Evolutionary conservation across 1,140 invertebrate genomes (phyloP), one percentile per base, ranked within the genome.

Genomic region (Hylaeus volcanicus): DNA sequence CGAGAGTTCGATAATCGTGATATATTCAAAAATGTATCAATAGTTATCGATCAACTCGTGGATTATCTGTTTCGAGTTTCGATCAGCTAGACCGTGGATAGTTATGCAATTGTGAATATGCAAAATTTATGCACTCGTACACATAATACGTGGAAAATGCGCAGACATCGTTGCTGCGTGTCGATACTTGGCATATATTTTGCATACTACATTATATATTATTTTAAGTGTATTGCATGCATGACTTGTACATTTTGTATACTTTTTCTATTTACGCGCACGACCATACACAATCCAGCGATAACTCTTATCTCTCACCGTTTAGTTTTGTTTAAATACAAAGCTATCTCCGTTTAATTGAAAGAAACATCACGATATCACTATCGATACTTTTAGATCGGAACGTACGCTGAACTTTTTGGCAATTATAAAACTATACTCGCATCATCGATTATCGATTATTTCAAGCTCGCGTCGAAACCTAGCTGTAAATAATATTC

Each of bases 341-440:
- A 9, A 39, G 26, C 41, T 8, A 8, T 26, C 12, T 14, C 12
- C 3, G 12, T 12, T 26, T 1, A 0, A 48, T 15, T 26, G 39
- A 26, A 55, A 65, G 66, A 11, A 74, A n/a, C 41, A 1, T 37
- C 5, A 37, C 14, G 15, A 45, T 15, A 26, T 55, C 43, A 3
- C 15, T 74, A 26, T 26, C 0, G 39, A 55, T 48, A n/a, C 63
- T 11, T 70, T 51, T 26, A 48, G 48, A 56, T 61, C 37, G 4
- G 6, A 63, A 78, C 48, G 68, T 72, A 78, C 56, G 45, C 14
- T 76, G 53, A 51, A 43, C 51, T 70, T 70, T 56, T 56, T 69
- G n/a, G 4, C 26, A 41, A 26, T 26, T 61, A 53, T 41, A 1
- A 26, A 51, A 61, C 43, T 61, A 26, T 26, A 26, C 51, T 51